Evolutionary conservation across 2,888 invertebrate genomes (phyloP), one percentile per base, ranked within the genome.

Genomic region (Xylota segnis): DNA sequence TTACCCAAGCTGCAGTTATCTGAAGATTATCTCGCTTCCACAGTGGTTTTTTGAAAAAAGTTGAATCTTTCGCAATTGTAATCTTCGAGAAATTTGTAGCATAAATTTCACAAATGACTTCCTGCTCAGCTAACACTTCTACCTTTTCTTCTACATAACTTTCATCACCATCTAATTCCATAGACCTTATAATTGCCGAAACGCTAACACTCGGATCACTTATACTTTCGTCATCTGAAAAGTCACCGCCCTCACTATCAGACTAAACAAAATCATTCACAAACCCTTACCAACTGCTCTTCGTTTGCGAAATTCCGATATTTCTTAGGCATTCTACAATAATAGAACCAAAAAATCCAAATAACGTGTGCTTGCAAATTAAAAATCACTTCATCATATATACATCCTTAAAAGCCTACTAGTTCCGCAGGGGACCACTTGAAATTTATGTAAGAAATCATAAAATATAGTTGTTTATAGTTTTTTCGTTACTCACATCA

Each of bases 381-480:
- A 45, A 45, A 14, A 45, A 45, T 14, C 2, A 14, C n/a, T 45
- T 14, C 45, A 4, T 14, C 45, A 5, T 45, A 45, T 5, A 45
- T 14, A 45, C 14, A n/a, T 14, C n/a, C n/a, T n/a, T n/a, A n/a
- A n/a, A n/a, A n/a, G n/a, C n/a, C n/a, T n/a, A n/a, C n/a, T n/a
- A n/a, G 45, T 45, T 45, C 45, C 45, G 14, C 4, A 45, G 45
- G 45, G 45, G 45, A 45, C 45, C 45, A 45, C 14, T 45, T 45
- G 45, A 45, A 45, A 45, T n/a, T 45, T 45, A 14, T 45, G 45
- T n/a, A n/a, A 45, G 6, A 45, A 45, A 45, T 45, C 14, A 45
- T 45, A 45, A 45, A 45, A 45, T 45, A 45, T 14, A 45, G 45
- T 45, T 45, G 6, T 45, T 45, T 45, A 45, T 14, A 45, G 45